phyloP scores from a whole-genome alignment of 2,113 vertebrate species.

The Vanacampus margaritifer region DNA sequence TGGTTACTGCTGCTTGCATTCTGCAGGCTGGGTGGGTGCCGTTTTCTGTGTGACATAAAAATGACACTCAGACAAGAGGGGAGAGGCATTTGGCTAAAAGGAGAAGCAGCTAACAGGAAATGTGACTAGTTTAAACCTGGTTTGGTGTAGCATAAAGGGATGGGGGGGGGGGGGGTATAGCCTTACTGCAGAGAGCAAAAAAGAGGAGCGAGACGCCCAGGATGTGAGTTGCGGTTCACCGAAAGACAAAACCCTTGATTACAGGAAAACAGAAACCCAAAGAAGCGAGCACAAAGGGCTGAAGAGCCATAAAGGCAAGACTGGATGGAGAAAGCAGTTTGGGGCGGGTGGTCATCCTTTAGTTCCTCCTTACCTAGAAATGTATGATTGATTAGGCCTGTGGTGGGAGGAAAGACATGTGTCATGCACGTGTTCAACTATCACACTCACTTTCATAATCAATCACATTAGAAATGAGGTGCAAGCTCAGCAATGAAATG shows the following conservation, averaged over 20 bases:
- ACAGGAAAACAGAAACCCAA: constrained; percentile 8
- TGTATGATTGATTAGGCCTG: constrained; percentile 92
- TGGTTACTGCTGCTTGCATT: constrained; percentile 97
- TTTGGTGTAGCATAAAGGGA: constrained; percentile 18
- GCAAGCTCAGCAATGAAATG: neutral
- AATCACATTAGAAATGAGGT: neutral
- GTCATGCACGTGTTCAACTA: constrained; percentile 65
- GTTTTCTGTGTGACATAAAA: constrained; percentile 78
- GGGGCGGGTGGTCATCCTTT: too few species aligned
- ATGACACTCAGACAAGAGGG: constrained; percentile 2
- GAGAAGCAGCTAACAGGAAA: constrained; percentile 23
- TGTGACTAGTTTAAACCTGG: constrained; percentile 13
- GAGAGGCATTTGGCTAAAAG: neutral
- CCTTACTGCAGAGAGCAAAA: constrained; percentile 1
- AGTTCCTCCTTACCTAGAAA: constrained; percentile 96
- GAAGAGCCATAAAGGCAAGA: neutral
- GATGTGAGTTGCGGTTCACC: constrained; percentile 21
- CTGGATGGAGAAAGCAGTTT: neutral
- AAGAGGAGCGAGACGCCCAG: neutral
- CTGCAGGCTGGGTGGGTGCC: constrained; percentile 83
- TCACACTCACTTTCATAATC: constrained; percentile 47
- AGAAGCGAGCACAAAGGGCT: neutral
- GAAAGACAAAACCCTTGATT: constrained; percentile 27
- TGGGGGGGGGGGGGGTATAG: constrained; percentile 3
- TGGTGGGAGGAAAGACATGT: constrained; percentile 66